Evolutionary conservation across 2,888 invertebrate species (phyloP), one percentile per base, ranked within the genome.

Genomic region (Bedellia somnulentella): DNA sequence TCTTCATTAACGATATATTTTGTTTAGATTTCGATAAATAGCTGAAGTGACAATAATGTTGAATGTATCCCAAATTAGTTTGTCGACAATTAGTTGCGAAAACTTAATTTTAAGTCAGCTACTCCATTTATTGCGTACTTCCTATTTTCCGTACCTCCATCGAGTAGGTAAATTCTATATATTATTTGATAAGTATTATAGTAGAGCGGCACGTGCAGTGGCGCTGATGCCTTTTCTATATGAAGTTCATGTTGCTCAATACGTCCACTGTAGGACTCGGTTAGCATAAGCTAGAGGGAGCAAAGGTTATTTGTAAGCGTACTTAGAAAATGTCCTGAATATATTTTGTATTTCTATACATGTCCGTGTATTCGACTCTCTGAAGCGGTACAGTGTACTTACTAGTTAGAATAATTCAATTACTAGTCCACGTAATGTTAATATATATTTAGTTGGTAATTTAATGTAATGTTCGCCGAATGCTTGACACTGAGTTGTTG

Each of bases 301-400:
- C 68, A 67, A 63, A 57, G 59, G 57, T 52, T 30, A 21, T 5
- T 25, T 8, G 41, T 60, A 57, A 57, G 51, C 49, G 37, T 52
- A 52, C 49, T 46, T 57, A 57, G n/a, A n/a, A n/a, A n/a, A n/a
- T n/a, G n/a, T n/a, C n/a, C n/a, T n/a, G n/a, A n/a, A 35, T 33
- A 35, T 34, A 36, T 30, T 33, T 35, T 30, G 33, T 35, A 51
- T 13, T n/a, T n/a, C n/a, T 44, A 47, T 52, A 49, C 49, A 53
- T 44, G 56, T 60, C 66, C 63, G 9, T 54, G 46, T 41, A 28
- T 47, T 56, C 57, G 57, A 68, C 67, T 70, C 73, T 71, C 70
- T 59, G n/a, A 62, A 59, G 71, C 73, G 75, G 75, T 73, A 60
- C 63, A 67, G 67, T 68, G 68, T 75, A 75, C 73, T 73, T 71